Evolutionary conservation across 2,888 invertebrate genomes (phyloP).

Genomic region (Biston betularia): DNA sequence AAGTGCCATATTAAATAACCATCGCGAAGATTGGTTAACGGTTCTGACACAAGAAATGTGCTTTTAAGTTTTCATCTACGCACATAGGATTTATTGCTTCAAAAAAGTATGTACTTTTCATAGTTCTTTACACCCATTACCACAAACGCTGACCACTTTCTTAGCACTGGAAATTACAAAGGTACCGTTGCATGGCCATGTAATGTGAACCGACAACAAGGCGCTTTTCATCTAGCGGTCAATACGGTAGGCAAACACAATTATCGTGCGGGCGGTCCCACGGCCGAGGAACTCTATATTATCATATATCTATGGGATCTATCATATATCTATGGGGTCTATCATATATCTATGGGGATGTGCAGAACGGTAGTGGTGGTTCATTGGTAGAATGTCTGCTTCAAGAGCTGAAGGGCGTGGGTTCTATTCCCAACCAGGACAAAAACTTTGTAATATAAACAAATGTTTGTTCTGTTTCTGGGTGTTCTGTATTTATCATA

Average conservation of each 20-base stretch:
- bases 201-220: slow-evolving; percentile 36
- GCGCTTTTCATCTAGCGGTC: slow-evolving; percentile 38
- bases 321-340: background rate
- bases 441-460: too few relatives aligned
- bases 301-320: too few relatives aligned
- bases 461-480: too few relatives aligned
- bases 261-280: slow-evolving; percentile 40
- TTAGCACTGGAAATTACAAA: slow-evolving; percentile 21
- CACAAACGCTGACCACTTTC: background rate
- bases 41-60: too few relatives aligned
- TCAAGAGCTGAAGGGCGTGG: too few relatives aligned
- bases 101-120: background rate
- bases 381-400: background rate
- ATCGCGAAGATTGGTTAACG: too few relatives aligned
- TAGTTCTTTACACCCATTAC: background rate
- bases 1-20: too few relatives aligned
- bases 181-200: slow-evolving; percentile 32
- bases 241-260: slow-evolving; percentile 42
- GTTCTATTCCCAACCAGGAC: too few relatives aligned
- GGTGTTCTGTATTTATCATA: too few relatives aligned
- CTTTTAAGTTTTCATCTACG: too few relatives aligned
- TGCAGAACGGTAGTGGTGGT: background rate
- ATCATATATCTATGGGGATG: background rate
- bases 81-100: too few relatives aligned
- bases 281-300: slow-evolving; percentile 35